These are phyloP conservation scores for Syrmaticus mikado DNA, from an alignment of 2,113 vertebrate genomes.

Conservation along the genomic window DNA sequence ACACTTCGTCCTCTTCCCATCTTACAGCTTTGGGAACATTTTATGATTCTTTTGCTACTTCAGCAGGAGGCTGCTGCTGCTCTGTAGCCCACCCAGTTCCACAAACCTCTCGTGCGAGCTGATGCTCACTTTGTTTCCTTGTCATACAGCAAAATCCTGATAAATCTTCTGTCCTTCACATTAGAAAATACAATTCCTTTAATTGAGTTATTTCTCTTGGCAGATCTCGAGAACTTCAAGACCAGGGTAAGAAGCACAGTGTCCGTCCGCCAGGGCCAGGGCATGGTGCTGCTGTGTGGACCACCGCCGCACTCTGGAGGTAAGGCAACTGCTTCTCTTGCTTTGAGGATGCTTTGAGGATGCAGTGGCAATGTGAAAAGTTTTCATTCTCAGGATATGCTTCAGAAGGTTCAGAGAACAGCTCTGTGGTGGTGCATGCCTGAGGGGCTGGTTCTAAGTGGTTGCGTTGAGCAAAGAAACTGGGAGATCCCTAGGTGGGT, in stretches of 20 bases:
- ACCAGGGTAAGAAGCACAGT: constrained; percentile 90
- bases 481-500: neutral
- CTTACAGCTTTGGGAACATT: neutral
- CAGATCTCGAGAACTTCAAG: constrained; percentile 97
- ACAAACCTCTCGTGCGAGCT: neutral
- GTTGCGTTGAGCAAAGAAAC: neutral
- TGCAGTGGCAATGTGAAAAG: accelerated
- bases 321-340: constrained; percentile 48
- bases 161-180: neutral
- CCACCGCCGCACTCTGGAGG: constrained; percentile 95
- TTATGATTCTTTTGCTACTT: neutral
- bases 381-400: neutral
- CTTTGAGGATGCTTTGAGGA: accelerated
- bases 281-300: constrained; percentile 95
- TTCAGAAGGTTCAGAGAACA: neutral
- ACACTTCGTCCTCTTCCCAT: neutral
- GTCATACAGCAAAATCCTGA: neutral
- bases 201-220: constrained; percentile 45
- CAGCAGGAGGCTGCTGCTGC: neutral
- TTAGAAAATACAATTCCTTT: neutral
- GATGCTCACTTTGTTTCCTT: neutral
- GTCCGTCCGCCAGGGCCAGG: constrained; percentile 94
- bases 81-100: accelerated
- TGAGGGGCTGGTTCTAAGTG: neutral
- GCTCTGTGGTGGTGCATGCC: neutral